Evolutionary conservation across 2,797 vertebrate genomes (phyloP).

Genomic region (Garrulus glandarius): DNA sequence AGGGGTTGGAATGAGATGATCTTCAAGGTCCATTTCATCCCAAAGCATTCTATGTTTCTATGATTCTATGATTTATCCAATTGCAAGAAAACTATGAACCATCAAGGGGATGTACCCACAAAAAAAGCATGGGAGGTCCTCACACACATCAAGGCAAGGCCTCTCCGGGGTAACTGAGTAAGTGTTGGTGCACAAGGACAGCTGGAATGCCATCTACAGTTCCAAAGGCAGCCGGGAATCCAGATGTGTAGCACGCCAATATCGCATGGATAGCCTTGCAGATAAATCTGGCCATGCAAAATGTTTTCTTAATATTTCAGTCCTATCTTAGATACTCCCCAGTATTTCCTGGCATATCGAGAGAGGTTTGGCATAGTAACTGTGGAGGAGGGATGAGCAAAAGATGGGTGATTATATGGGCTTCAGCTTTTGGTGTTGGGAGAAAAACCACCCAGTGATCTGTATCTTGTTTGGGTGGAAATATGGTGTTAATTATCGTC

Average conservation of each 20-base stretch:
- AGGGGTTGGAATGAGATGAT: not conserved
- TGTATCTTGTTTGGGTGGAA: conserved; percentile 42
- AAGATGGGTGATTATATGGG: conserved; percentile 2
- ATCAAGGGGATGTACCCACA: not conserved
- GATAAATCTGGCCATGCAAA: conserved; percentile 14
- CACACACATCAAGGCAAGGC: not conserved
- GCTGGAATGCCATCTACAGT: not conserved
- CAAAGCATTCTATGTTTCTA: not conserved
- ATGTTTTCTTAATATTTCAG: conserved; percentile 19
- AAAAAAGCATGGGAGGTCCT: not conserved
- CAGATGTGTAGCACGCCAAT: not conserved
- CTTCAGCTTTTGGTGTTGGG: conserved; percentile 43
- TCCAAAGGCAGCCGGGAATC: not conserved
- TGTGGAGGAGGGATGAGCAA: conserved; percentile 8
- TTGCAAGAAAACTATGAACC: not conserved
- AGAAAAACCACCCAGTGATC: conserved; percentile 31
- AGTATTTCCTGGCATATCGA: conserved; percentile 61
- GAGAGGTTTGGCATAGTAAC: conserved; percentile 40
- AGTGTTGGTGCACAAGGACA: not conserved
- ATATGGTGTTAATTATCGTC: conserved; percentile 47
- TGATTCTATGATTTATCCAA: not conserved
- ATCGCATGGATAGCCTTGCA: not conserved
- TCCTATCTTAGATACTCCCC: conserved; percentile 21
- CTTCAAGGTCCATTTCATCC: not conserved
- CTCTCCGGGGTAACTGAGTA: not conserved